These are phyloP conservation scores for Pseudachorutes palmiensis DNA, from an alignment of 1,140 invertebrate genomes.

Conservation along the genomic window DNA sequence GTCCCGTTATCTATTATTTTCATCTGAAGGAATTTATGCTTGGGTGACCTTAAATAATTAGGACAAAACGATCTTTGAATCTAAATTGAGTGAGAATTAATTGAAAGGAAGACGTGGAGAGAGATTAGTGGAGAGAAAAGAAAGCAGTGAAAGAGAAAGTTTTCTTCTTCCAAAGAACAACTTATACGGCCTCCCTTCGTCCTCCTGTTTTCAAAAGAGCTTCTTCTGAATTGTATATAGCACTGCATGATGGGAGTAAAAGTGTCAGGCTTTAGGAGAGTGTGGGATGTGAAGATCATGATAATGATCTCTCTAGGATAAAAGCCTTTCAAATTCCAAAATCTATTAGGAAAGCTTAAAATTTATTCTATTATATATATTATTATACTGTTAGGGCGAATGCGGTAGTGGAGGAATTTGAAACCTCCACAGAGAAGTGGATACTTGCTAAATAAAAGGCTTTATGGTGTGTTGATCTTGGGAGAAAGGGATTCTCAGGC, in stretches of 20 bases:
- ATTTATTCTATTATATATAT: neutral
- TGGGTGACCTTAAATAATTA: no score
- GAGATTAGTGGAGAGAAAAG: neutral
- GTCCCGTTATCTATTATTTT: no score
- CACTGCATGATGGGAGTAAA: no score
- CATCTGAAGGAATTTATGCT: no score
- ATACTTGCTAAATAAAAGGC: no score
- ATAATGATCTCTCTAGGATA: slow-evolving; percentile 4
- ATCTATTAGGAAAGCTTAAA: neutral
- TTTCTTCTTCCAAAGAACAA: no score
- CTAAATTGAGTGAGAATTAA: neutral
- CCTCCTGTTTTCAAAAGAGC: no score
- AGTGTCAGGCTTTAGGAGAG: no score
- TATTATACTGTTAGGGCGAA: neutral
- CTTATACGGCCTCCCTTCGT: no score
- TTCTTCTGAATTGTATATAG: no score
- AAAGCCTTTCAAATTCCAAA: slow-evolving; percentile 6
- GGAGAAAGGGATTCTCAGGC: neutral
- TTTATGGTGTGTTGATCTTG: neutral
- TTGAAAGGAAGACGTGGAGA: neutral
- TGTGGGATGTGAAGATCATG: neutral
- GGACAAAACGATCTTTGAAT: neutral
- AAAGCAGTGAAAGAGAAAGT: neutral
- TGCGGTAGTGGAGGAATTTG: no score
- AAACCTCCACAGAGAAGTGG: no score